phyloP scores from a whole-genome alignment of 2,113 vertebrate genomes.

The Varanus komodoensis region DNA sequence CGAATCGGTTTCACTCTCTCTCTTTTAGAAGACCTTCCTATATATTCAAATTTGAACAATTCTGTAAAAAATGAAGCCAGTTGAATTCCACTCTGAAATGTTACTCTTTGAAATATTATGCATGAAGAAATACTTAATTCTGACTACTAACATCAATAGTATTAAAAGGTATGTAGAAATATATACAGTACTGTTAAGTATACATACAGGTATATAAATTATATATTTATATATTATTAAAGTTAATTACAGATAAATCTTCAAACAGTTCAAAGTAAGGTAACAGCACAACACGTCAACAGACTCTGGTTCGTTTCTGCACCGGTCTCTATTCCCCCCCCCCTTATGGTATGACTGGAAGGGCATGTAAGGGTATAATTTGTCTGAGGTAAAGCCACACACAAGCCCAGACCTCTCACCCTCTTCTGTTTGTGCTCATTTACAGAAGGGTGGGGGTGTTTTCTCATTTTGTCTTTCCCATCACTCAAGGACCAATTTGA shows the following conservation, averaged over 20 bases:
- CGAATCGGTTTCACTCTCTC: background rate
- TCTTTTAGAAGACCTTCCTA: background rate
- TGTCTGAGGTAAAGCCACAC: too few relatives aligned
- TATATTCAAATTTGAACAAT: slow-evolving; percentile 32
- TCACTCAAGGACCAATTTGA: background rate
- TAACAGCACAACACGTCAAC: slow-evolving; percentile 47
- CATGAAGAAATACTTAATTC: slow-evolving; percentile 62
- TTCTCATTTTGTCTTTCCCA: background rate
- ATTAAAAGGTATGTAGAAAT: slow-evolving; percentile 74
- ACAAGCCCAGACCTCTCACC: background rate
- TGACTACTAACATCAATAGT: slow-evolving; percentile 54
- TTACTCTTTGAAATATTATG: slow-evolving; percentile 42
- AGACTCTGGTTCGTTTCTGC: slow-evolving; percentile 30
- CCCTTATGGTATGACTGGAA: slow-evolving; percentile 27
- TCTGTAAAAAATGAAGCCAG: slow-evolving; percentile 42
- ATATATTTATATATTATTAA: slow-evolving; percentile 67
- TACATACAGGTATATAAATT: slow-evolving; percentile 74
- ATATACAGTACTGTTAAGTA: slow-evolving; percentile 69
- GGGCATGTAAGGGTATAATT: too few relatives aligned
- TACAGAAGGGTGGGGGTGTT: background rate
- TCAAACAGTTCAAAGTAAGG: slow-evolving; percentile 59
- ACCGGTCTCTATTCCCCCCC: background rate
- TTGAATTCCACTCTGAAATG: slow-evolving; percentile 7
- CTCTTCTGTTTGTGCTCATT: background rate
- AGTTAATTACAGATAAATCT: slow-evolving; percentile 63